Base-by-base conservation (phyloP, 2,888 invertebrate species). In the Tiliacea aurago region DNA sequence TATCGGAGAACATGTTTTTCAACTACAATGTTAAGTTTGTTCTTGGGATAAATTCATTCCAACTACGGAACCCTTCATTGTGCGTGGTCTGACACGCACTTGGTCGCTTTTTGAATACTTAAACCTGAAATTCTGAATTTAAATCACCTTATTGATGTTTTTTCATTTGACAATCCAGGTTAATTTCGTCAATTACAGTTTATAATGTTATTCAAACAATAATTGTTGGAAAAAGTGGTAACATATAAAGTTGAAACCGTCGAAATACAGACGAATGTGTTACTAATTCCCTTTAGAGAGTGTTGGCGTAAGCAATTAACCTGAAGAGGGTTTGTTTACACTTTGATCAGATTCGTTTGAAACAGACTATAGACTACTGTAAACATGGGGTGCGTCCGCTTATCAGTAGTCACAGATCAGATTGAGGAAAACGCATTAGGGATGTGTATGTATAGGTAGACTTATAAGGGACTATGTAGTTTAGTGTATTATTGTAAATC, bases 341-440 rank as follows among this genome's bases (percentile, higher is more conserved):
- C 3, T n/a, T n/a, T n/a, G 10, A 33, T 6, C 0, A 49, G 6
- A 49, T 49, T 49, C 0, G 4, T 33, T 49, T 33, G 10, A 33
- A 63, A 20, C 20, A n/a, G 9, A 47, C 1, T 7, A 47, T 63
- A 43, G 3, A n/a, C n/a, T n/a, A n/a, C 20, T 28, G 47, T 49
- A 71, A 58, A 69, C 73, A 65, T 62, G 37, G 49, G 59, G 55
- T 45, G n/a, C 37, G 59, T 55, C n/a, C 10, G 55, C 47, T 68
- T 71, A 75, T 79, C 67, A 47, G 53, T 33, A 67, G 63, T 70
- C 37, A 47, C 53, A 45, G 70, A 79, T 78, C 79, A 56, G 75
- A 64, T 64, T 67, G 58, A 79, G 64, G 63, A 67, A 79, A 67
- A 74, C 49, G 67, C 79, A 67, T 78, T 63, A 70, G 45, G 63